Percentiles rank a stretch among this genome's conserved stretches.
These are phyloP conservation scores for Saccopteryx bilineata DNA, from an alignment of 2,113 vertebrate species.

Conservation along the genomic window DNA sequence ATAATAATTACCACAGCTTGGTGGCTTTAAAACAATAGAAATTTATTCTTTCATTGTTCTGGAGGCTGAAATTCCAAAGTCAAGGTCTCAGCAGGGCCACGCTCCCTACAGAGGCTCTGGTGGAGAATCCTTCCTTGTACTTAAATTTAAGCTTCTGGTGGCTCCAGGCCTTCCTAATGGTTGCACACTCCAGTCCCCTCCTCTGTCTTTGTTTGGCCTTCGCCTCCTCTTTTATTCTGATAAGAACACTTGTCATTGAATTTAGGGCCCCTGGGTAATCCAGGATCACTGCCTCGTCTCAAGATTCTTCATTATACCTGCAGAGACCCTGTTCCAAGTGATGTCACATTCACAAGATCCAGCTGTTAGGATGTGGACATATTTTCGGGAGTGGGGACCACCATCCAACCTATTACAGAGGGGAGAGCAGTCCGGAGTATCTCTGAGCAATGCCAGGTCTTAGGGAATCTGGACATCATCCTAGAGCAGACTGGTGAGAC, in stretches of 20 bases:
- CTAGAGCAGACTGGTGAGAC: background rate
- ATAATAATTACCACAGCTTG: background rate
- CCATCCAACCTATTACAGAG: background rate
- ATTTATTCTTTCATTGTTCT: background rate
- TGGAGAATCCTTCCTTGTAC: background rate
- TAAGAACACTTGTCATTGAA: background rate
- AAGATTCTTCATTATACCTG: background rate
- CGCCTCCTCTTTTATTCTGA: background rate
- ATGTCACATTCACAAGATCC: background rate
- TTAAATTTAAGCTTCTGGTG: background rate
- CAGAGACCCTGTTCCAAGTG: background rate
- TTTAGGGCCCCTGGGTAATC: background rate
- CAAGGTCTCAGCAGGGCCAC: background rate
- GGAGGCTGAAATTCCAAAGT: background rate
- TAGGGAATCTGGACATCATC: background rate
- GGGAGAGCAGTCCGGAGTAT: background rate
- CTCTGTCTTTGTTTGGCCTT: background rate
- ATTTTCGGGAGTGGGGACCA: background rate
- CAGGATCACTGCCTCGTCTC: background rate
- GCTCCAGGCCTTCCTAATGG: fast-evolving
- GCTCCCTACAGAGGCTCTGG: background rate
- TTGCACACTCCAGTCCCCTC: fast-evolving
- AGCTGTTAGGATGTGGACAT: background rate
- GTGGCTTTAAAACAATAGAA: background rate
- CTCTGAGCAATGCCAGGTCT: background rate